A percentile compares a stretch with the other conserved stretches of the same genome.
These are phyloP conservation scores for Myripristis murdjan DNA, from an alignment of 2,797 vertebrate genomes.

Conservation along the genomic window DNA sequence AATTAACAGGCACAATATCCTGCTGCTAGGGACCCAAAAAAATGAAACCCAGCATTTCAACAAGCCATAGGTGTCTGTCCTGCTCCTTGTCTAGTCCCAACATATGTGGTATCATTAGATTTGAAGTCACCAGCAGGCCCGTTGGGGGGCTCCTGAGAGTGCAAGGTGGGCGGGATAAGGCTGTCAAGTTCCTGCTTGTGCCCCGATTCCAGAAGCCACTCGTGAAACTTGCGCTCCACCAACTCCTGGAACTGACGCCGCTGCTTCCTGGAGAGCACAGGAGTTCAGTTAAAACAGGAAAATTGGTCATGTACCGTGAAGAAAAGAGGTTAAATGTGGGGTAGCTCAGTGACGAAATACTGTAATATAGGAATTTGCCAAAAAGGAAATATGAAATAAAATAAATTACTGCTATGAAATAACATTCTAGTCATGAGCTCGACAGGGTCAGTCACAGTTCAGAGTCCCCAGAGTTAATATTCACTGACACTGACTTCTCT, in stretches of 20 bases:
- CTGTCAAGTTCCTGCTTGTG: conserved; percentile 93
- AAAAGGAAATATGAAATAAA: not conserved
- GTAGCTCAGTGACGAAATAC: not conserved
- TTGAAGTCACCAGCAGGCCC: conserved; percentile 66
- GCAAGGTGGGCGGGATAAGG: conserved; percentile 83
- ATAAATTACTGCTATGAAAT: too few species aligned
- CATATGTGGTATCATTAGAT: conserved; percentile 16
- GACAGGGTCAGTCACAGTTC: not conserved
- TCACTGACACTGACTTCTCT: conserved; percentile 13
- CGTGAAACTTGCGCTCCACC: conserved; percentile 94
- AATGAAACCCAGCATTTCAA: conserved; percentile 20
- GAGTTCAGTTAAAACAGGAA: not conserved
- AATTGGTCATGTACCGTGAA: too few species aligned
- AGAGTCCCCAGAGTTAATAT: not conserved
- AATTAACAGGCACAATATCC: not conserved
- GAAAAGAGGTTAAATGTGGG: not conserved
- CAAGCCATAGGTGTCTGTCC: conserved; percentile 56
- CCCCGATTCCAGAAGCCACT: conserved; percentile 92
- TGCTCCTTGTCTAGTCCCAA: conserved; percentile 32
- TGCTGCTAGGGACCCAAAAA: not conserved
- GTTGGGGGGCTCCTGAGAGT: conserved; percentile 29
- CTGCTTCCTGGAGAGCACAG: conserved; percentile 87
- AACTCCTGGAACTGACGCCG: conserved; percentile 90
- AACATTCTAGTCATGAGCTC: not conserved
- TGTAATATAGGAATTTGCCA: not conserved